Evolutionary conservation across 2,113 vertebrate genomes (phyloP), one percentile per base, ranked within the genome.

Genomic region (Colaptes auratus): DNA sequence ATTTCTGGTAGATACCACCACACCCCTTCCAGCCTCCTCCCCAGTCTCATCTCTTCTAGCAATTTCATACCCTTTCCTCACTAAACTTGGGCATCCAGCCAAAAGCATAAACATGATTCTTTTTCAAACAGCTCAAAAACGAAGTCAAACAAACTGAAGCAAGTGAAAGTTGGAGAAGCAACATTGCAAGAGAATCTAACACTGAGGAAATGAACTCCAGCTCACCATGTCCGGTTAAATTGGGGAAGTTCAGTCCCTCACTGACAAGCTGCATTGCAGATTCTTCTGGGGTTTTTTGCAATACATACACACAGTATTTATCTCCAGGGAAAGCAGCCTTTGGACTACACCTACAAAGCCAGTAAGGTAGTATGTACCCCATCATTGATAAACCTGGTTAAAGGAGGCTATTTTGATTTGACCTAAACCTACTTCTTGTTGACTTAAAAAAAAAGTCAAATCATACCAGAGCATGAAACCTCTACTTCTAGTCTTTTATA

Each of bases 61-160:
- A 95, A 71, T 87, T 95, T 76, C 42, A 82, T 23, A 69, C 64
- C 55, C 56, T 60, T 75, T 78, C 39, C 44, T 90, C 65, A 63
- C 18, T 82, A 25, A 93, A 81, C 46, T 63, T 63, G 58, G 69
- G 80, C n/a, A 92, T 30, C 12, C 30, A 79, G 61, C 77, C 87
- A 96, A 94, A 69, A 89, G 36, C 69, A 79, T 10, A 69, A 35
- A 58, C 63, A 87, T 11, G 44, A 75, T 89, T 77, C 85, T 84
- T 77, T 91, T 95, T 88, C 83, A 93, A 81, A 92, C 46, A 90
- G 71, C 66, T 31, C 55, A 56, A 66, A 89, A 95, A 76, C 67
- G 55, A 90, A 91, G 64, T 59, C 69, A 87, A 92, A 64, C 56
- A 61, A 90, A 85, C 58, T 81, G 69, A 96, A 88, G 23, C 63